A percentile compares a stretch with the other conserved stretches of the same genome.
Evolutionary conservation across 2,888 invertebrate species (phyloP).

Genomic region (Nipponacmea schrenckii): DNA sequence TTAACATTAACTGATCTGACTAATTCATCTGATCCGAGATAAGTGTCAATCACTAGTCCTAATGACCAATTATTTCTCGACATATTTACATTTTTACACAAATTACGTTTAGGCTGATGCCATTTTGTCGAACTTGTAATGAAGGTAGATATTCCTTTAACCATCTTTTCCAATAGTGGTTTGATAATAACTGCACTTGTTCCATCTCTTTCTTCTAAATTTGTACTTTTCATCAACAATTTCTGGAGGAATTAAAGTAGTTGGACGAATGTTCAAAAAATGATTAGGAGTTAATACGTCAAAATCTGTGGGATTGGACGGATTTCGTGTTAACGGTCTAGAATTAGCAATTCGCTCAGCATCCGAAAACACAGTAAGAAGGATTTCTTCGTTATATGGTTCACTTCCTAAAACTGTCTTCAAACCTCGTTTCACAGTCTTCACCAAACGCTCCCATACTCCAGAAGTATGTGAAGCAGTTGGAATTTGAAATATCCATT

Average conservation of each 20-base stretch:
- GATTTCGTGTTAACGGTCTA: constrained; percentile 10
- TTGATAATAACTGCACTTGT: constrained; percentile 21
- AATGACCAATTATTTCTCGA: constrained; percentile 27
- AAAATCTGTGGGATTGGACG: constrained; percentile 17
- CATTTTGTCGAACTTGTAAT: constrained; percentile 15
- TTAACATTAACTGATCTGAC: not conserved
- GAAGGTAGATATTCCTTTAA: constrained; percentile 17
- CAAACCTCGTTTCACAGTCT: not conserved
- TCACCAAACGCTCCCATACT: not conserved
- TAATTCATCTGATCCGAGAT: not conserved
- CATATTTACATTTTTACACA: not conserved
- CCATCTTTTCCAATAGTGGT: constrained; percentile 26
- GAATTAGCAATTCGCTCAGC: not conserved
- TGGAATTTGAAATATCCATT: not conserved
- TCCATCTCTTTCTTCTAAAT: not conserved
- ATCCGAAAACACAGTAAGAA: not conserved
- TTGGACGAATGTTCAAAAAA: constrained; percentile 19
- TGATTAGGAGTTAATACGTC: constrained; percentile 20
- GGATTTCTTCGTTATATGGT: not conserved
- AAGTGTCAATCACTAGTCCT: constrained; percentile 14
- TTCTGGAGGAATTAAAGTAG: constrained; percentile 13
- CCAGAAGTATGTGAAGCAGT: not conserved
- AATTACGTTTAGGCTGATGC: constrained; percentile 2
- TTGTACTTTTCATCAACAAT: constrained; percentile 12
- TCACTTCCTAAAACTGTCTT: not conserved